phyloP scores from a whole-genome alignment of 2,113 vertebrate genomes.

The Cebidichthys violaceus region DNA sequence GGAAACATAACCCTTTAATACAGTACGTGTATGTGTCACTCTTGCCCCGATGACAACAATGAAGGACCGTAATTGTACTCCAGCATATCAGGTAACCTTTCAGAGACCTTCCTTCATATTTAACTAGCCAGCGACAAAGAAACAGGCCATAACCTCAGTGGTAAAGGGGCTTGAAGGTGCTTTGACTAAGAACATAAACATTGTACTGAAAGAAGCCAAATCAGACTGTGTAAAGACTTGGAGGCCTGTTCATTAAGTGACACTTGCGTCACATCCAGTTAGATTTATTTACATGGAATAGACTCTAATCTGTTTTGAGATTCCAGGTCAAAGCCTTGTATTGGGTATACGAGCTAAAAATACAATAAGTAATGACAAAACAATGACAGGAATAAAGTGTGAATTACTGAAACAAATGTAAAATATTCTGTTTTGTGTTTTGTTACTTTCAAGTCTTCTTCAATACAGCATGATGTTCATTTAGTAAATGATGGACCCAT shows the following conservation, averaged over 20 bases:
- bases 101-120: conserved; percentile 77
- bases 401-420: too few species aligned
- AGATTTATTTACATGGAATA: not conserved
- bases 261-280: not conserved
- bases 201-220: conserved; percentile 17
- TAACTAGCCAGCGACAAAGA: conserved; percentile 58
- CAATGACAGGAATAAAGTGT: not conserved
- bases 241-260: conserved; percentile 3
- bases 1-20: conserved; percentile 75
- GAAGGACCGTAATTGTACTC: conserved; percentile 72
- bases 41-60: conserved; percentile 59
- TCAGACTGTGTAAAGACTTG: not conserved
- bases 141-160: conserved; percentile 16
- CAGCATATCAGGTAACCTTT: conserved; percentile 72
- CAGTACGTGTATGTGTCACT: conserved; percentile 63
- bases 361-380: too few species aligned
- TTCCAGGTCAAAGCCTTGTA: not conserved
- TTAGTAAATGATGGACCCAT: too few species aligned
- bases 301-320: not conserved
- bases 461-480: too few species aligned
- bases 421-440: too few species aligned
- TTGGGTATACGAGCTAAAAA: not conserved
- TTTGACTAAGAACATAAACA: conserved; percentile 15
- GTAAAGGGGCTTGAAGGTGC: conserved; percentile 2
- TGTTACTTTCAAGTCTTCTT: too few species aligned